A percentile compares a stretch with the other conserved stretches of the same genome.
Evolutionary conservation across 2,797 vertebrate genomes (phyloP).

Genomic region (Myotis myotis): DNA sequence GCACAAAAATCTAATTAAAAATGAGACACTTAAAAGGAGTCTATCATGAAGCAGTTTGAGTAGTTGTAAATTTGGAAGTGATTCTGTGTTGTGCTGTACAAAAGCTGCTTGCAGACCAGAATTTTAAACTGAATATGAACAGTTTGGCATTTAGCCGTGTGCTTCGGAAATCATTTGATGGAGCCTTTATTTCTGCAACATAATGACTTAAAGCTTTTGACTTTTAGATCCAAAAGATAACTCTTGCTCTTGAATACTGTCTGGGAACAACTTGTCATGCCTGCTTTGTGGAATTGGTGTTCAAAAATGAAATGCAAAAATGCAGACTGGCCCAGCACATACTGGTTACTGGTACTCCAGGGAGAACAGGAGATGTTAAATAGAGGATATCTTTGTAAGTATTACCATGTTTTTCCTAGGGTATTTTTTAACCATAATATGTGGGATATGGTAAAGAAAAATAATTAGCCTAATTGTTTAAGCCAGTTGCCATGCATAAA

Average conservation of each 20-base stretch:
- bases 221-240: slow-evolving; percentile 93
- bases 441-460: neutral
- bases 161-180: neutral
- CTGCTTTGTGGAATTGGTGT: slow-evolving; percentile 92
- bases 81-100: neutral
- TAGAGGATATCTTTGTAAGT: slow-evolving; percentile 91
- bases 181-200: neutral
- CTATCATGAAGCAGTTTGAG: neutral
- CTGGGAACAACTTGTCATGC: slow-evolving; percentile 93
- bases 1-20: slow-evolving; percentile 30
- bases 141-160: neutral
- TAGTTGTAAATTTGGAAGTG: neutral
- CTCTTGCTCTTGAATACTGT: slow-evolving; percentile 93
- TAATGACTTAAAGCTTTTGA: slow-evolving; percentile 54
- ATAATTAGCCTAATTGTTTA: neutral
- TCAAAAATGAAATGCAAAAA: slow-evolving; percentile 91
- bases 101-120: neutral
- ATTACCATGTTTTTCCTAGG: neutral
- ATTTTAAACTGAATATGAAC: neutral
- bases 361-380: slow-evolving; percentile 93
- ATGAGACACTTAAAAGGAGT: neutral
- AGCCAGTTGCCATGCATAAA: neutral
- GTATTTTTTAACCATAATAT: neutral
- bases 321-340: slow-evolving; percentile 90
- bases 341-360: slow-evolving; percentile 92